Conservation (phyloP, 2,113 vertebrate genomes). For the Oncorhynchus mykiss region DNA sequence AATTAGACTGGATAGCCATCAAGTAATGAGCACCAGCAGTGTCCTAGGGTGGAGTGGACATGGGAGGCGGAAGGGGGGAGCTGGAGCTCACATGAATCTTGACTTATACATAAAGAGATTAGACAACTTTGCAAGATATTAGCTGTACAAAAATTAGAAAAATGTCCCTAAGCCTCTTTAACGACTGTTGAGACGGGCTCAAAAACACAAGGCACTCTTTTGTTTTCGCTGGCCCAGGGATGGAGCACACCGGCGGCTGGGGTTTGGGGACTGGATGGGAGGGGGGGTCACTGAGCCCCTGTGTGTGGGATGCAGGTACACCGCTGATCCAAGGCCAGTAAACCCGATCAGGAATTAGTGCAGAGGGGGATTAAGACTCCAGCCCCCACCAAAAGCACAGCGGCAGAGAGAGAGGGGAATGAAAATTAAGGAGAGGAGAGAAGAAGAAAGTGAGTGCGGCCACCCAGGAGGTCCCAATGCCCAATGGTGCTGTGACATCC, state of each 20-base stretch:
- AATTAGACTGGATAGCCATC: constrained; percentile 78
- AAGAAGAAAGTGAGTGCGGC: constrained; percentile 49
- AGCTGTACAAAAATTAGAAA: constrained; percentile 99
- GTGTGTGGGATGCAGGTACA: constrained; percentile 75
- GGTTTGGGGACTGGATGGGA: constrained; percentile 5
- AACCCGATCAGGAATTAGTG: constrained; percentile 74
- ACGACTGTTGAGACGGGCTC: constrained; percentile 20
- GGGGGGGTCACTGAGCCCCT: constrained; percentile 45
- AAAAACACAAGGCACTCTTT: constrained; percentile 82
- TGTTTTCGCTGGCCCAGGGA: constrained; percentile 73
- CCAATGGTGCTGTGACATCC: background rate
- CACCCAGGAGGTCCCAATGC: constrained; percentile 73
- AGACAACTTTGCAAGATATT: constrained; percentile 93
- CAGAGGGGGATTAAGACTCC: constrained; percentile 69
- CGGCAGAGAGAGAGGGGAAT: background rate
- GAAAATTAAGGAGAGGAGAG: background rate
- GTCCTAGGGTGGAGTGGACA: constrained; percentile 55
- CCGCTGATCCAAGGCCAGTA: constrained; percentile 74
- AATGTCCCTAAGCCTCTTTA: constrained; percentile 95
- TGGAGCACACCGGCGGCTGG: constrained; percentile 44
- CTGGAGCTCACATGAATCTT: constrained; percentile 75
- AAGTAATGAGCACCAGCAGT: constrained; percentile 68
- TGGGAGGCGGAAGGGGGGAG: constrained; percentile 26
- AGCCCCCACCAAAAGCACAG: background rate
- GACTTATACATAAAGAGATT: constrained; percentile 96